A percentile compares a stretch with the other conserved stretches of the same genome.
These are phyloP conservation scores for Xylophagus ater DNA, from an alignment of 2,888 invertebrate genomes.

Conservation along the genomic window DNA sequence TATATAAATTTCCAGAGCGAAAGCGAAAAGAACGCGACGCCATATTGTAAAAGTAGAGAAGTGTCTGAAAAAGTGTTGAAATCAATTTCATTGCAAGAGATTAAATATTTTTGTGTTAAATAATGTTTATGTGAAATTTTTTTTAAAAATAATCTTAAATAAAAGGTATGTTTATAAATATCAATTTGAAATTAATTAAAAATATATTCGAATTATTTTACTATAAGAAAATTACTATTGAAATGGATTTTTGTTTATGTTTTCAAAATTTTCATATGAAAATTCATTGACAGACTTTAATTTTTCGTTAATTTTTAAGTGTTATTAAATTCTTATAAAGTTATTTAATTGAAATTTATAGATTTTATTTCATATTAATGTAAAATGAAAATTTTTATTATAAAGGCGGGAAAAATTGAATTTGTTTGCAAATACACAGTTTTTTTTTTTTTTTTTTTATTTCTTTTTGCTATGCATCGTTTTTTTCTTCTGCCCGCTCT, in stretches of 20 bases:
- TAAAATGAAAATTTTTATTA: slow-evolving; percentile 4
- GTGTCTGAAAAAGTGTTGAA: slow-evolving; percentile 15
- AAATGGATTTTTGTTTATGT: slow-evolving; percentile 4
- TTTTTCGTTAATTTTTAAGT: slow-evolving; percentile 5
- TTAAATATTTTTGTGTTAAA: slow-evolving; percentile 6
- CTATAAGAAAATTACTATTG: not conserved
- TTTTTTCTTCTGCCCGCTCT: not conserved
- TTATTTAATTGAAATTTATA: not conserved
- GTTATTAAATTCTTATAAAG: not conserved
- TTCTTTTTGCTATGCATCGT: slow-evolving; percentile 2
- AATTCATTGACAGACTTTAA: slow-evolving; percentile 10
- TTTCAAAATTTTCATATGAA: slow-evolving; percentile 8
- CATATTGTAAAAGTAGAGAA: slow-evolving; percentile 17
- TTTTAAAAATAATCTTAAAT: not conserved
- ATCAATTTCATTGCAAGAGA: slow-evolving; percentile 7
- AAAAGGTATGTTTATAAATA: not conserved
- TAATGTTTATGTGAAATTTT: slow-evolving; percentile 6
- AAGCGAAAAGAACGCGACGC: slow-evolving; percentile 16
- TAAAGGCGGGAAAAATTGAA: slow-evolving; percentile 17
- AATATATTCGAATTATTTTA: not conserved
- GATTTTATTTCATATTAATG: not conserved
- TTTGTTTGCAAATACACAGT: slow-evolving; percentile 19
- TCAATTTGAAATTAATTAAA: not conserved
- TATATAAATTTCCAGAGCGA: not conserved
- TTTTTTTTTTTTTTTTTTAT: slow-evolving; percentile 5